Conservation (phyloP, 2,113 vertebrate species). For the Pseudopodoces humilis region DNA sequence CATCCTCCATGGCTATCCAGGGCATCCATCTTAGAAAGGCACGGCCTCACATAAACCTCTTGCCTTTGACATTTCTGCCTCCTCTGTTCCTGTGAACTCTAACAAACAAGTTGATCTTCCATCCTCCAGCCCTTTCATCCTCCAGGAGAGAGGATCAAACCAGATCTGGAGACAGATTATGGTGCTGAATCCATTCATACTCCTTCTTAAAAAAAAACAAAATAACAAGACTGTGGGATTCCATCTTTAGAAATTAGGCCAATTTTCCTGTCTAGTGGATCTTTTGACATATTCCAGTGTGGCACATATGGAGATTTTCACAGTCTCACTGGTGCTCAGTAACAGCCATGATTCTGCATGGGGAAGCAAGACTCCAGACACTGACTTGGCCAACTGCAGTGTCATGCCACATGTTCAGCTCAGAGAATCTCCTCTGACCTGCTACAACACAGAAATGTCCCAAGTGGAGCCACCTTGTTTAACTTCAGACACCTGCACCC, state of each 20-base stretch:
- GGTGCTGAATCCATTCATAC: neutral
- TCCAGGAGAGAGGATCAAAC: neutral
- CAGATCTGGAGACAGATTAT: neutral
- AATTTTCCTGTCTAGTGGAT: constrained; percentile 13
- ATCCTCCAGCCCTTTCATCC: neutral
- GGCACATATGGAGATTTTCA: neutral
- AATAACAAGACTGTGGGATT: neutral
- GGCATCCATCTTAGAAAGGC: neutral
- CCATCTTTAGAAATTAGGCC: neutral
- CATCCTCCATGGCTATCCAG: neutral
- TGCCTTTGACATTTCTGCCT: neutral
- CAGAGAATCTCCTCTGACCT: neutral
- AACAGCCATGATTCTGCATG: neutral
- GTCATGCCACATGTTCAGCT: neutral
- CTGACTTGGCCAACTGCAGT: fast-evolving
- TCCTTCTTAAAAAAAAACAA: neutral
- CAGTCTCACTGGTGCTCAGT: neutral
- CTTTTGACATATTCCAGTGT: neutral
- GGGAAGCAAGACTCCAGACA: neutral
- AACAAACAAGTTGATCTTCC: neutral
- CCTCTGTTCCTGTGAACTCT: neutral
- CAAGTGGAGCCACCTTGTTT: fast-evolving
- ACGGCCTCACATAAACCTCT: neutral
- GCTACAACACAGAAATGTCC: fast-evolving
- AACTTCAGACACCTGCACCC: neutral